Conservation (phyloP, 2,113 vertebrate species). For the Crocuta crocuta region DNA sequence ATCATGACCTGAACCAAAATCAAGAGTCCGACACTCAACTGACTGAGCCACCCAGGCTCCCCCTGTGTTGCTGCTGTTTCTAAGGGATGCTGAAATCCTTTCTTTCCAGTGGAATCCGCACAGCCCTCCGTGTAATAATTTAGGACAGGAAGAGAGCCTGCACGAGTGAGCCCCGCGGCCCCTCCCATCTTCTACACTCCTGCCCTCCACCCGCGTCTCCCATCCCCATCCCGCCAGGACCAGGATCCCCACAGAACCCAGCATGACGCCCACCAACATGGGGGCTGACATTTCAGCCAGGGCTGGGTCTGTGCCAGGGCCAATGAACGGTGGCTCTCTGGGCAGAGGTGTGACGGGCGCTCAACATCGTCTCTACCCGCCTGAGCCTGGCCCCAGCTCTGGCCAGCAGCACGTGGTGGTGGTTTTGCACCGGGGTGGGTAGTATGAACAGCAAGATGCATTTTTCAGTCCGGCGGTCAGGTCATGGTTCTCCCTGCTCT, state of each 20-base stretch:
- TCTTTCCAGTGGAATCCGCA: background rate
- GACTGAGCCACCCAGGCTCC: too few relatives aligned
- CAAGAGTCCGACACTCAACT: too few relatives aligned
- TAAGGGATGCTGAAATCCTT: background rate
- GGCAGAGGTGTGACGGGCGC: background rate
- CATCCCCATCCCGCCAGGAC: fast-evolving
- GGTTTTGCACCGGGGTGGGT: too few relatives aligned
- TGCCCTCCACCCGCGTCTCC: too few relatives aligned
- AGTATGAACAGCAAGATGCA: too few relatives aligned
- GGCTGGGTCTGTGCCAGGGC: background rate
- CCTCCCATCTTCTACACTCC: background rate
- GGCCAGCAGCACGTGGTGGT: too few relatives aligned
- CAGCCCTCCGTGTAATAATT: background rate
- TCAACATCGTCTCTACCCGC: fast-evolving
- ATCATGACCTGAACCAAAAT: too few relatives aligned
- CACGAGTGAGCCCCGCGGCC: too few relatives aligned
- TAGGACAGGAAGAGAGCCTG: too few relatives aligned
- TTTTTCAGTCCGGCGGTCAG: background rate
- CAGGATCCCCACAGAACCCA: background rate
- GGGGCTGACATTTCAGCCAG: background rate
- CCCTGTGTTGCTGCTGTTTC: background rate
- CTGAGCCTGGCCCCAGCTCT: background rate
- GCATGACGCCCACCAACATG: background rate
- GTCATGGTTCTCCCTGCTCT: fast-evolving
- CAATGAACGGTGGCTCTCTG: background rate